Evolutionary conservation across 2,113 vertebrate genomes (phyloP).

Genomic region (Lasiurus borealis): DNA sequence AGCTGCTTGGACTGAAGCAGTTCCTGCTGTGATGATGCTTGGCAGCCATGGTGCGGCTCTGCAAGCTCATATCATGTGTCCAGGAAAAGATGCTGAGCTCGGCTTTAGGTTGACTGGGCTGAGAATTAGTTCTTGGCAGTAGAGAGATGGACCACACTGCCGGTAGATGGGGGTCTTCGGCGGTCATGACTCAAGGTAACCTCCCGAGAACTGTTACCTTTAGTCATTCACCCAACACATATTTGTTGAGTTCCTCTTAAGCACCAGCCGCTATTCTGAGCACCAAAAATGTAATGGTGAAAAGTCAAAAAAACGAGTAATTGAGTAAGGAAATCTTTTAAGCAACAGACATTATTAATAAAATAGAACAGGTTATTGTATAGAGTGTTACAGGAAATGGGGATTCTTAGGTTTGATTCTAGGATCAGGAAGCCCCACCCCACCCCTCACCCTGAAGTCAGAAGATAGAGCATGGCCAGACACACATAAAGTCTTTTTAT

Average conservation of each 20-base stretch:
- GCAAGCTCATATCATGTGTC: not conserved
- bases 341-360: not conserved
- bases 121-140: slow-evolving; percentile 8
- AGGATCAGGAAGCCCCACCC: not conserved
- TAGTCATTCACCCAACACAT: not conserved
- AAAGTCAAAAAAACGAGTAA: slow-evolving; percentile 4
- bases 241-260: not conserved
- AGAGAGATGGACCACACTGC: not conserved
- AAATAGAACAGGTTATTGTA: not conserved
- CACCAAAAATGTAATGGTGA: not conserved
- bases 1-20: too few relatives aligned
- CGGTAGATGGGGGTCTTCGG: not conserved
- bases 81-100: not conserved
- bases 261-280: not conserved
- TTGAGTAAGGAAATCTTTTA: not conserved
- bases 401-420: not conserved
- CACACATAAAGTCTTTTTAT: not conserved
- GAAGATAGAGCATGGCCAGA: not conserved
- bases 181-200: not conserved
- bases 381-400: not conserved
- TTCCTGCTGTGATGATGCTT: not conserved
- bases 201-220: not conserved
- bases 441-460: not conserved
- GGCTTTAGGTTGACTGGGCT: not conserved
- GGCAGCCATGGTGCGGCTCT: not conserved